Base-by-base conservation (phyloP, 1,140 invertebrate genomes). In the Platyura marginata region DNA sequence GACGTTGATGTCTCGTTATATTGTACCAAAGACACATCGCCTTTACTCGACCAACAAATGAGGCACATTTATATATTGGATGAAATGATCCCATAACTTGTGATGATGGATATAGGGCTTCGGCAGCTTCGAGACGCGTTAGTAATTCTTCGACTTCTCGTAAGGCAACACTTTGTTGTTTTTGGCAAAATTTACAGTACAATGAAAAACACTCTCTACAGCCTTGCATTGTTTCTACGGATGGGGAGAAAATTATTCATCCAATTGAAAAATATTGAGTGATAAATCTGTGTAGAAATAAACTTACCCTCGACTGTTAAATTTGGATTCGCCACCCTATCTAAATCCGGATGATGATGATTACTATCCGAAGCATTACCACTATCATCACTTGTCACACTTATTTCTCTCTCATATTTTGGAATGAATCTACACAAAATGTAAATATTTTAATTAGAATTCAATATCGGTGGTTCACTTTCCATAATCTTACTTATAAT, bases 11-110 rank as follows among this genome's bases (percentile, higher is more conserved):
- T 54, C 73, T 75, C 0, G 81, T 88, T 59, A 88, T 81, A 58
- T 91, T 94, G 53, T 83, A 85, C 87, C 87, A 94, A 3, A 90
- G 64, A 55, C 81, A 87, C 68, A 94, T 77, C 4, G 84, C 78
- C 65, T 76, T 81, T 5, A 84, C 69, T 49, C 75, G 66, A 2
- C 66, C 68, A 10, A 68, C 70, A 56, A 87, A 86, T 42, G 73
- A 66, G 19, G 65, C 51, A 46, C 71, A 73, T 45, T 67, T 72
- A 51, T 82, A 86, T 4, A 79, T 58, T 2, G 79, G 77, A 67
- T 81, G 81, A 42, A 82, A 70, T 8, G 63, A 54, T 1, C 71
- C 75, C 58, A 92, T 80, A 19, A 80, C 78, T 47, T 77, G 76
- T n/a, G 74, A 75, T 2, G 85, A 89, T 1, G 86, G 85, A 65